phyloP scores from a whole-genome alignment of 2,797 vertebrate species.

The Discoglossus pictus region DNA sequence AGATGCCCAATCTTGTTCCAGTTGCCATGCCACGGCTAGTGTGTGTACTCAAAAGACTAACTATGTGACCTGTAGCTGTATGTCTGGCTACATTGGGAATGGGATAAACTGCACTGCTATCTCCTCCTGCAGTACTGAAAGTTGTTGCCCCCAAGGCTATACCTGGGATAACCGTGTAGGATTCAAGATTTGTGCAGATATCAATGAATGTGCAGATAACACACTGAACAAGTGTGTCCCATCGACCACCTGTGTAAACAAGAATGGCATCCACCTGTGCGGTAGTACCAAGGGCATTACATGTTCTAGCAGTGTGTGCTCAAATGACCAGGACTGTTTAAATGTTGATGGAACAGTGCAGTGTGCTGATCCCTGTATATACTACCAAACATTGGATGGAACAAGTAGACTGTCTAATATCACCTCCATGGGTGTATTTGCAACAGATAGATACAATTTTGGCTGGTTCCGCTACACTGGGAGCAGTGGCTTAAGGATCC shows the following conservation, averaged over 20 bases:
- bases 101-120: slow-evolving; percentile 29
- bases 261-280: slow-evolving; percentile 25
- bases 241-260: slow-evolving; percentile 35
- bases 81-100: slow-evolving; percentile 24
- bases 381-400: slow-evolving; percentile 30
- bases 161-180: slow-evolving; percentile 26
- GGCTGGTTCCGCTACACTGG: slow-evolving; percentile 41
- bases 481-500: slow-evolving; percentile 22
- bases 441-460: slow-evolving; percentile 34
- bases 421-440: slow-evolving; percentile 20
- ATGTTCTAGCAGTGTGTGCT: slow-evolving; percentile 3
- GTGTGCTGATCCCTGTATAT: slow-evolving; percentile 28
- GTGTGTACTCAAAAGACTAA: slow-evolving; percentile 15
- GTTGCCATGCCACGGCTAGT: slow-evolving; percentile 21
- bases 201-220: slow-evolving; percentile 29
- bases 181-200: slow-evolving; percentile 30
- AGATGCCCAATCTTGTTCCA: slow-evolving; percentile 30
- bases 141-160: slow-evolving; percentile 31
- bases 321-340: slow-evolving; percentile 37
- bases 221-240: slow-evolving; percentile 27
- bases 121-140: slow-evolving; percentile 21
- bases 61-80: slow-evolving; percentile 36
- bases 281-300: not conserved
- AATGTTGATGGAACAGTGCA: not conserved
- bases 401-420: slow-evolving; percentile 21